Base-by-base conservation (phyloP, 92 coral and sea anemone genomes). In the Heliopora coerulea region DNA sequence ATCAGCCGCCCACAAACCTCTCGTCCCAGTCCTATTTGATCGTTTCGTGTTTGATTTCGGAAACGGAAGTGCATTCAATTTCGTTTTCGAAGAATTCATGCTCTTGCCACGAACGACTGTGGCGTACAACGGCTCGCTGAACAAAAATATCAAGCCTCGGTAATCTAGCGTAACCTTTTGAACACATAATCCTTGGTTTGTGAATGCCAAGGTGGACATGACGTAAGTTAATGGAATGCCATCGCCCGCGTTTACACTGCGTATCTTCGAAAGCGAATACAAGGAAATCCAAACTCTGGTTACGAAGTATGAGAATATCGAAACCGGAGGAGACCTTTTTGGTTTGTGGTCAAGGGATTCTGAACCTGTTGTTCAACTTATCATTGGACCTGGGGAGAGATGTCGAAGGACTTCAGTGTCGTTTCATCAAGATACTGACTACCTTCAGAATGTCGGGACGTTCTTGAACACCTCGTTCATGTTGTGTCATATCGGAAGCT, bases 301-400 rank as follows among this genome's bases (percentile, higher is more conserved):
- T 50, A 74, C 88, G 8, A 46, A 70, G 13, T 79, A 82, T 39
- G 86, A 83, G 11, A 57, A 82, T 59, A 33, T 54, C 9, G 96
- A 89, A 65, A 89, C 96, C 10, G 96, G 96, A 17, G 96, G 96
- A 0, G 82, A 77, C 32, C 56, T 89, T 70, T 89, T 89, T 75
- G 96, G 96, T 49, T 63, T 89, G 79, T 56, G 61, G 61, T 13
- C 61, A 23, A 56, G 30, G 8, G 33, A 28, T 23, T 1, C 8
- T 17, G 30, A 56, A 3, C 61, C 61, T 56, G 61, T 56, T 6
- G 61, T 56, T 56, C 61, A 56, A 23, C 30, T 56, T 56, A 56
- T 56, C 61, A 56, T 56, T 23, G 61, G 61, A 56, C 61, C 61
- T 56, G 61, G 28, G 3, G 1, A 23, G 31, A 4, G 30, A 23